Evolutionary conservation across 2,888 invertebrate species (phyloP), one percentile per base, ranked within the genome.

Genomic region (Eumerus sabulonum): DNA sequence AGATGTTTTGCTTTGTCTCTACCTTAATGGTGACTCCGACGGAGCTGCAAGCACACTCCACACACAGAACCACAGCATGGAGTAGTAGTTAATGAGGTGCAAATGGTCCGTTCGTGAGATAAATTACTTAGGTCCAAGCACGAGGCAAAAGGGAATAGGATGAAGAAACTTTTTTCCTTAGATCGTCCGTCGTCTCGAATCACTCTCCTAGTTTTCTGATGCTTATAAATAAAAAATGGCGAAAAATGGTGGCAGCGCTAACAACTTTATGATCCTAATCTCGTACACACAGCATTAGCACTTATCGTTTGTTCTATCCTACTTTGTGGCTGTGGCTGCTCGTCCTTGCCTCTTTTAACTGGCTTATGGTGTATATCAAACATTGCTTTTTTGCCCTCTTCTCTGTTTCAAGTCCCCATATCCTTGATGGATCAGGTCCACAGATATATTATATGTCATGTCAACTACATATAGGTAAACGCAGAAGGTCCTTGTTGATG

Each of bases 181-280:
- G 45, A 54, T 45, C 57, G 9, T n/a, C n/a, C n/a, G n/a, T 50
- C 53, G 36, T 59, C 44, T 51, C 54, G 54, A 71, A 71, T 76
- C 76, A 66, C 45, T 71, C 64, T 54, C 54, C 48, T 54, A 4
- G 3, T 7, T 71, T 40, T 64, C 18, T 40, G 14, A 16, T 71
- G 60, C 60, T 50, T 38, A 56, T 71, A 71, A 76, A 71, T 71
- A 76, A 66, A 71, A 44, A 60, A 66, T 71, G 66, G 60, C 48
- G 64, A 53, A 50, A 63, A 11, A 53, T 57, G 59, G 36, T 19
- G n/a, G 27, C 38, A 9, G 5, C 56, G 62, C 60, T 45, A 64
- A 53, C 66, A 73, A 66, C 54, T 73, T 73, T 66, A 73, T 73
- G 66, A 73, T 66, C 73, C 66, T 73, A 73, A 73, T 73, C 73